Evolutionary conservation across 2,888 invertebrate species (phyloP).

Genomic region (Leucoma salicis): DNA sequence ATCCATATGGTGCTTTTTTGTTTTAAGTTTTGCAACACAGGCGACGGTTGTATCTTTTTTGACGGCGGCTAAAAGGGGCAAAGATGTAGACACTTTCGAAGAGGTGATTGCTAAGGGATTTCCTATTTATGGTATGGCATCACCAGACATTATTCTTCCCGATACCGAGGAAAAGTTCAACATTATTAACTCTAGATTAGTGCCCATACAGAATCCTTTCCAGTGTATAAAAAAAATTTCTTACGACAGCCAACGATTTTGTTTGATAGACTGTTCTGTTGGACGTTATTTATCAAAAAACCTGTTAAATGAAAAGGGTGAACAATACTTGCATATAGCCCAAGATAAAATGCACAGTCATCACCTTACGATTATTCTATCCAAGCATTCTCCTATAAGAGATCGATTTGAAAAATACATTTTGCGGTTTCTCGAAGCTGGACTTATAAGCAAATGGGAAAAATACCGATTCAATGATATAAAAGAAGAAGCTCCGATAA

Average conservation of each 20-base stretch:
- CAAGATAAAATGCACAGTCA: constrained; percentile 67
- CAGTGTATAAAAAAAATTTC: constrained; percentile 52
- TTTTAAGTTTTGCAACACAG: constrained; percentile 67
- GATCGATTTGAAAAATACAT: constrained; percentile 53
- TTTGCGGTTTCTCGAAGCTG: constrained; percentile 59
- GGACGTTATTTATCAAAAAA: constrained; percentile 60
- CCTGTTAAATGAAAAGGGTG: constrained; percentile 57
- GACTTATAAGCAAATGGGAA: constrained; percentile 71
- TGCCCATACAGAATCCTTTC: constrained; percentile 46
- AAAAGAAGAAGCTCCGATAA: constrained; percentile 57
- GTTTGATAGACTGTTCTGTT: constrained; percentile 68
- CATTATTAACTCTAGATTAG: constrained; percentile 58
- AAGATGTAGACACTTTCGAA: constrained; percentile 68
- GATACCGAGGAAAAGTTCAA: constrained; percentile 55
- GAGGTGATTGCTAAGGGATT: constrained; percentile 68
- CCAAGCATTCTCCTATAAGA: constrained; percentile 59
- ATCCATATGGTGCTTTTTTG: constrained; percentile 66
- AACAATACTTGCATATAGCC: constrained; percentile 68
- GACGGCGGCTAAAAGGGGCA: constrained; percentile 63
- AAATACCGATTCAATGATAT: constrained; percentile 59
- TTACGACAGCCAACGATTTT: constrained; percentile 59
- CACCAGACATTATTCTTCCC: constrained; percentile 68
- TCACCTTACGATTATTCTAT: constrained; percentile 58
- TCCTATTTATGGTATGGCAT: constrained; percentile 63
- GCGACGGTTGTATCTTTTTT: constrained; percentile 71